These are phyloP conservation scores for Drosophila hamatofila DNA, from an alignment of 2,888 invertebrate genomes.

Conservation along the genomic window DNA sequence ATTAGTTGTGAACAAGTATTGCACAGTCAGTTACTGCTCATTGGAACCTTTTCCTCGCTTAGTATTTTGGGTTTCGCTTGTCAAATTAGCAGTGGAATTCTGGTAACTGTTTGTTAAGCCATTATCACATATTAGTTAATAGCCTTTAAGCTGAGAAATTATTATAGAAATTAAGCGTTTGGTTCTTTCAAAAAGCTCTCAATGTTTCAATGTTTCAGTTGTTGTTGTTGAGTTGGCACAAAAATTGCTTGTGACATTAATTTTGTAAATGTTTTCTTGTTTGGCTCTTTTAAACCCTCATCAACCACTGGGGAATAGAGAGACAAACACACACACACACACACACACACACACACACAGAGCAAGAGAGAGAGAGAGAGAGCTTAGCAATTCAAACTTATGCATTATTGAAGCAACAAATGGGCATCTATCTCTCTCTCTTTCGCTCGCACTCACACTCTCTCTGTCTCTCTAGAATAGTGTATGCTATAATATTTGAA, in stretches of 20 bases:
- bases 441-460: not conserved
- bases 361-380: slow-evolving; percentile 1
- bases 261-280: slow-evolving; percentile 62
- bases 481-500: slow-evolving; percentile 67
- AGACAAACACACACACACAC: not conserved
- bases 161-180: slow-evolving; percentile 6
- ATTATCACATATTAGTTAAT: slow-evolving; percentile 44
- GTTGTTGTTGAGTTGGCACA: slow-evolving; percentile 21
- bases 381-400: slow-evolving; percentile 36
- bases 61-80: slow-evolving; percentile 26
- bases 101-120: slow-evolving; percentile 46
- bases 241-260: slow-evolving; percentile 66
- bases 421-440: slow-evolving; percentile 31
- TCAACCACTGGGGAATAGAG: slow-evolving; percentile 64
- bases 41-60: not conserved
- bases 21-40: not conserved
- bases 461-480: slow-evolving; percentile 36
- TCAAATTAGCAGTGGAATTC: slow-evolving; percentile 48
- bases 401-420: slow-evolving; percentile 79
- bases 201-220: slow-evolving; percentile 8
- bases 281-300: slow-evolving; percentile 46
- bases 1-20: not conserved
- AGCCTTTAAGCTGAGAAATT: slow-evolving; percentile 18
- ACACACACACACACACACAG: not conserved
- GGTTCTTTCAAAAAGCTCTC: slow-evolving; percentile 10